Base-by-base conservation (phyloP, 2,888 invertebrate species). In the Morpho achilles region DNA sequence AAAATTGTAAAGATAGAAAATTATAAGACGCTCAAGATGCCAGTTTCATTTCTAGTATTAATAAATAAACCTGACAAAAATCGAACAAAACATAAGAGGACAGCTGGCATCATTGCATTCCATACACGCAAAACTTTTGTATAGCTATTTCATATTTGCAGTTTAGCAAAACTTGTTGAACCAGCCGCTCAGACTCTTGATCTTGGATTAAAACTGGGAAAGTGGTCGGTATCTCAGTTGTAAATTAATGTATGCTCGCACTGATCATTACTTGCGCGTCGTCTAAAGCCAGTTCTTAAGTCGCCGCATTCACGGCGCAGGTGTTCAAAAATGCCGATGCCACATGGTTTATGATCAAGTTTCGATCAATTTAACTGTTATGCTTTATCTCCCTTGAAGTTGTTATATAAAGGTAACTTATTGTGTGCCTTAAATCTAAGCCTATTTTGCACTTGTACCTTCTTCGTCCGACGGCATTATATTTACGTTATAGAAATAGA, bases 81-180 rank as follows among this genome's bases (percentile, higher is more conserved):
- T 76, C 72, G 74, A 80, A 61, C 62, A 75, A 77, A 77, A 75
- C 67, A 64, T 63, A 70, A 63, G 65, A 59, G 49, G 68, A 72
- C 84, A 83, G 77, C 82, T 83, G 83, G 79, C 75, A 63, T 69
- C 69, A 72, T 70, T 76, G 77, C 71, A 76, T 75, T 79, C 75
- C 75, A 74, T 74, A 76, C 76, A 77, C 74, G 76, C 76, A 74
- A 77, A 72, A 74, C 74, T 75, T 76, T 76, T 73, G 72, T 69
- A 68, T 59, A 54, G 52, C 53, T 59, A 61, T 53, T 49, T 60
- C 56, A 55, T 54, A 61, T 63, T 58, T 61, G 60, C 63, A 62
- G 56, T 56, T 58, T 62, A 59, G 50, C 58, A 45, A 58, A 61
- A 58, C 59, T 58, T 40, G 54, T 53, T 53, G 50, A 53, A 59